Conservation (phyloP, 2,797 vertebrate genomes). For the Cetoscarus ocellatus region DNA sequence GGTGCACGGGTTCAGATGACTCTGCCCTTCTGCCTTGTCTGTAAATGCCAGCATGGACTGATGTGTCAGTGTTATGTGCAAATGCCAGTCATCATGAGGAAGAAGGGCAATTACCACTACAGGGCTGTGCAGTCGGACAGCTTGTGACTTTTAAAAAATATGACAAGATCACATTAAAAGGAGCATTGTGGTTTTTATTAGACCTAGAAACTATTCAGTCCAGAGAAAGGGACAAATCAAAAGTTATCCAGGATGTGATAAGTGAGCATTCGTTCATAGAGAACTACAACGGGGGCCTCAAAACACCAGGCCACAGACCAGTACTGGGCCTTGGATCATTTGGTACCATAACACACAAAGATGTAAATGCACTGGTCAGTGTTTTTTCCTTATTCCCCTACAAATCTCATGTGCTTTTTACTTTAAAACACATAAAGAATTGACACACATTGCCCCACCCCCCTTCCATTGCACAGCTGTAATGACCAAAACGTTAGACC, state of each 20-base stretch:
- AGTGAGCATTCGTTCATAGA: too few relatives aligned
- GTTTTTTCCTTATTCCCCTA: too few relatives aligned
- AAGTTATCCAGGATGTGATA: neutral
- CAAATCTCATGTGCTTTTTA: too few relatives aligned
- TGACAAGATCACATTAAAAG: constrained; percentile 10
- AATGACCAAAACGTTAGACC: too few relatives aligned
- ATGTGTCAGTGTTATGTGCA: constrained; percentile 71
- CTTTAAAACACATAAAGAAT: too few relatives aligned
- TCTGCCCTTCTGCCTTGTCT: constrained; percentile 63
- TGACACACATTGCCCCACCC: too few relatives aligned
- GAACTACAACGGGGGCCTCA: too few relatives aligned
- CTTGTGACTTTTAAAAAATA: constrained; percentile 21
- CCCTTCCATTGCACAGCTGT: too few relatives aligned
- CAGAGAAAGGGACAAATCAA: neutral
- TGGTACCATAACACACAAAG: too few relatives aligned
- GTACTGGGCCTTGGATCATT: too few relatives aligned
- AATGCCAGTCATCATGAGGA: constrained; percentile 73
- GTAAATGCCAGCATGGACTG: constrained; percentile 79
- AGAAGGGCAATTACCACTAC: constrained; percentile 62
- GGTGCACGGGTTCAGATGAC: constrained; percentile 46
- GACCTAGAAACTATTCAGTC: neutral
- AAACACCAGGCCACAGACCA: too few relatives aligned
- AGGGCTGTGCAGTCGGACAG: constrained; percentile 53
- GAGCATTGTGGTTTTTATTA: constrained; percentile 11
- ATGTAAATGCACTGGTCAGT: too few relatives aligned